Evolutionary conservation across 2,797 vertebrate species (phyloP), one percentile per base, ranked within the genome.

Genomic region (Coracias cyanogaster): DNA sequence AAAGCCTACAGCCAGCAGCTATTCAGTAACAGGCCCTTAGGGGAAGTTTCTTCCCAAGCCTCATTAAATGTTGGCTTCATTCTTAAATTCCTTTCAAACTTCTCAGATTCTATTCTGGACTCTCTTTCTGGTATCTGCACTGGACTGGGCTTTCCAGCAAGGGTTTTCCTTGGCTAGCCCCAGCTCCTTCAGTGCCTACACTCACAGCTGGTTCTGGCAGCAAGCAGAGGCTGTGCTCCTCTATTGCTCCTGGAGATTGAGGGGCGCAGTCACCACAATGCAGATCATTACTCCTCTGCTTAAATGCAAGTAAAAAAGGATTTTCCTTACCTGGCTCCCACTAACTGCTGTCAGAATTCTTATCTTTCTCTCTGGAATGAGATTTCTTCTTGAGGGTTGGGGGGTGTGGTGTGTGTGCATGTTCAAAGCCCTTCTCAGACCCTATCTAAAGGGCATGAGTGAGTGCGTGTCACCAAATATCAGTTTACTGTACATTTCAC

Each of bases 41-140:
- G 83, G 83, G 45, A 95, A 48, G 41, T 85, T 90, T 95, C 81
- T 95, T 90, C 93, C 77, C 83, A 89, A 95, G 64, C 81, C 90
- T 95, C 91, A 87, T 95, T 94, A 95, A 91, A 43, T 48, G 41
- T 94, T 96, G 93, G 96, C 94, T 93, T 85, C 74, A 28, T 85
- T 92, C 77, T 91, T 90, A 84, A 94, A 95, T 97, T 96, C 80
- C 77, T 95, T 93, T 86, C 73, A 49, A 95, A 96, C 58, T 90
- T 93, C 82, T 96, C 86, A 82, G 46, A 96, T 90, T 90, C 65
- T 81, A 31, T 87, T 96, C 80, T 89, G 82, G 85, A 76, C 43
- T 82, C 43, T 80, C 74, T 0, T 0, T 78, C 85, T 94, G 39
- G 69, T 79, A 51, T 91, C 93, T 94, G 72, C 13, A 12, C 41